A percentile compares a stretch with the other conserved stretches of the same genome.
phyloP scores from a whole-genome alignment of 2,797 vertebrate genomes.

The Sylvia borin region DNA sequence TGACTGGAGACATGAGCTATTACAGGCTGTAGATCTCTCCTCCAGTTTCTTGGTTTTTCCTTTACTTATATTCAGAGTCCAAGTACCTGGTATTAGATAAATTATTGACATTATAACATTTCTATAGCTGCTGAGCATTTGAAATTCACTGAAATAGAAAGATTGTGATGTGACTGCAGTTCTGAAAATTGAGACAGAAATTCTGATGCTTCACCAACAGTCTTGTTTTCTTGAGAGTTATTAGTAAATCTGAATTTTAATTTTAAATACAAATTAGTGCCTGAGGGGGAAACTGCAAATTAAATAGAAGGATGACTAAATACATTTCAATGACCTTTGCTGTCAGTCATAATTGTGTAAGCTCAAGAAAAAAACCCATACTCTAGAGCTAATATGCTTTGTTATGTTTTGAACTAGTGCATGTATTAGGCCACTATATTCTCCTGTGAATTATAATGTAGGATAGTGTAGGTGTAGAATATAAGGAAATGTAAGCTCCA shows the following conservation, averaged over 20 bases:
- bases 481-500: background rate
- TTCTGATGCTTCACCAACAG: background rate
- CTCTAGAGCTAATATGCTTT: background rate
- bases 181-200: background rate
- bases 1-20: background rate
- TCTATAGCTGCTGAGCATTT: background rate
- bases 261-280: conserved; percentile 13
- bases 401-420: background rate
- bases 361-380: background rate
- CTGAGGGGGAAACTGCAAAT: background rate
- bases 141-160: background rate
- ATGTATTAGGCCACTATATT: background rate
- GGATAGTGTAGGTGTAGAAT: background rate
- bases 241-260: background rate
- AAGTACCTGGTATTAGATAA: background rate
- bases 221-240: background rate
- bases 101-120: background rate
- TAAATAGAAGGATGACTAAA: background rate
- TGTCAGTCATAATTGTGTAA: background rate
- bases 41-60: background rate
- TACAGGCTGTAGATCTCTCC: background rate
- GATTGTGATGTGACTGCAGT: background rate
- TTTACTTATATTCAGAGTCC: background rate
- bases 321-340: conserved; percentile 19
- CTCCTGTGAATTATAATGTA: background rate